Evolutionary conservation across 92 coral and sea anemone species (phyloP).

Genomic region (Palythoa grandiflora): DNA sequence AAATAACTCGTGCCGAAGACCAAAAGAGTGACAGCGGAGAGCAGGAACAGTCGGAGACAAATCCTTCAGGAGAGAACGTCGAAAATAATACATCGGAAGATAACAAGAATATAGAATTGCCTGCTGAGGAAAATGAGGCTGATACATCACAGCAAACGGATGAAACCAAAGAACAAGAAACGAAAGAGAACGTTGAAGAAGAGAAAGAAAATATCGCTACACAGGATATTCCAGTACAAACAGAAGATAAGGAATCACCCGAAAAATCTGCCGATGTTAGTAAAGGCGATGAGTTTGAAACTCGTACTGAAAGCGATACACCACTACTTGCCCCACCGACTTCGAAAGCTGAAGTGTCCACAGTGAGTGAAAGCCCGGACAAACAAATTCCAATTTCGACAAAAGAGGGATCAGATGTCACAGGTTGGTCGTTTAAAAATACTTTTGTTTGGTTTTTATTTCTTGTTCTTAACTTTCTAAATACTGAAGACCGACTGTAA

Average conservation of each 20-base stretch:
- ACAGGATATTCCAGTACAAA: conserved; percentile 56
- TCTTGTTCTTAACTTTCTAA: too few relatives aligned
- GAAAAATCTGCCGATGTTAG: conserved; percentile 30
- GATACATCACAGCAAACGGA: conserved; percentile 5
- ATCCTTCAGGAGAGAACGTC: not conserved
- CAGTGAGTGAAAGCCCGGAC: conserved; percentile 29
- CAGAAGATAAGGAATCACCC: conserved; percentile 54
- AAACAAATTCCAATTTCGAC: conserved; percentile 35
- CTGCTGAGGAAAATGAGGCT: conserved; percentile 5
- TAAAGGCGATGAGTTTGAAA: conserved; percentile 44
- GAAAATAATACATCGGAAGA: not conserved
- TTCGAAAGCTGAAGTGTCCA: conserved; percentile 75
- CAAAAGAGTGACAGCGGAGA: not conserved
- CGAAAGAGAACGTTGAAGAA: conserved; percentile 26
- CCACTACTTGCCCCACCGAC: conserved; percentile 82
- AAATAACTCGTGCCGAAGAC: not conserved
- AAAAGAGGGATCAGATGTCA: conserved; percentile 45
- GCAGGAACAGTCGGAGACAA: not conserved
- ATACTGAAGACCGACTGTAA: not conserved
- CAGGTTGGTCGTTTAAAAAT: conserved; percentile 43
- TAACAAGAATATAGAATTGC: not conserved
- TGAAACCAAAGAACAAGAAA: not conserved
- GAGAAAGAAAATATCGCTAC: conserved; percentile 57
- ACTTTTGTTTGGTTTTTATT: not conserved
- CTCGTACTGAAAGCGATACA: conserved; percentile 64